A percentile compares a stretch with the other conserved stretches of the same genome.
These are phyloP conservation scores for Lasioglossum marginatum DNA, from an alignment of 2,888 invertebrate species.

Conservation along the genomic window DNA sequence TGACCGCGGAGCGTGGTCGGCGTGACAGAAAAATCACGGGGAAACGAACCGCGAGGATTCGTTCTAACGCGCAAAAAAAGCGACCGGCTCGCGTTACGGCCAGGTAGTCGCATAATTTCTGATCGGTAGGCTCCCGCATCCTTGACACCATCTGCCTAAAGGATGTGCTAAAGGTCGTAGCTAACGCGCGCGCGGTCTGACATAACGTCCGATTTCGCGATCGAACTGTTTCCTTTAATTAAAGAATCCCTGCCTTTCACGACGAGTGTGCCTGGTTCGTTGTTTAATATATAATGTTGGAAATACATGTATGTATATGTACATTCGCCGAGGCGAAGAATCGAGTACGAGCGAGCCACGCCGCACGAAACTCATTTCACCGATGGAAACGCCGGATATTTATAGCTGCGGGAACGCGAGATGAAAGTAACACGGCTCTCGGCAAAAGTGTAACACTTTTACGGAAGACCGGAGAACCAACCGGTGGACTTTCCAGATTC, in stretches of 20 bases:
- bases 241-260: background rate
- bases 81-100: constrained; percentile 64
- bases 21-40: background rate
- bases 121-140: constrained; percentile 66
- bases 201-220: constrained; percentile 53
- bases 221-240: background rate
- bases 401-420: constrained; percentile 26
- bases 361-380: constrained; percentile 1
- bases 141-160: constrained; percentile 74
- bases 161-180: constrained; percentile 72
- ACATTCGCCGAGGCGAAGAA: background rate
- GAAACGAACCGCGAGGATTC: constrained; percentile 25
- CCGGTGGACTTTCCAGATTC: constrained; percentile 16
- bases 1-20: background rate
- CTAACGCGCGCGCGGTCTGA: constrained; percentile 51
- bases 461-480: constrained; percentile 39
- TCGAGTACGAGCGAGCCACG: background rate
- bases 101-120: constrained; percentile 69
- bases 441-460: constrained; percentile 56
- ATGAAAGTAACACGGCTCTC: constrained; percentile 61
- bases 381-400: constrained; percentile 17
- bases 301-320: background rate
- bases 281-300: background rate
- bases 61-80: constrained; percentile 42
- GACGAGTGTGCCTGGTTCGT: background rate